Evolutionary conservation across 2,113 vertebrate species (phyloP), one percentile per base, ranked within the genome.

Genomic region (Megalops atlanticus): DNA sequence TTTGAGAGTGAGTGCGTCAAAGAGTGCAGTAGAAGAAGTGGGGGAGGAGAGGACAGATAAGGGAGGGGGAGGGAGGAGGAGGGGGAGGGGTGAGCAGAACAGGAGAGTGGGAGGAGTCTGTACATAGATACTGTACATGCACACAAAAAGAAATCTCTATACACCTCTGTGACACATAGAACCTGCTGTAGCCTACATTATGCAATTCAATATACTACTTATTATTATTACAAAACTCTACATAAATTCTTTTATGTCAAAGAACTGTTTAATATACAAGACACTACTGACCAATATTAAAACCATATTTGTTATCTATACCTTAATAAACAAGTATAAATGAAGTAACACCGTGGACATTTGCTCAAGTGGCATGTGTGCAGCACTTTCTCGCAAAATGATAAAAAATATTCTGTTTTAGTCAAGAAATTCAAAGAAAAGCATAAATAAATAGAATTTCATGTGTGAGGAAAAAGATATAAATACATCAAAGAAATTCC

Each of bases 61-160:
- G 24, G 14, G 38, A 49, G 24, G 18, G 77, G 45, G 49, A 24
- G 76, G 10, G 40, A 10, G 2, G 31, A 16, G 21, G 69, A 74
- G 75, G 27, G 52, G 80, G 71, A 75, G 49, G 49, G 49, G 47
- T 80, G 27, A 1, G n/a, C 38, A 52, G 35, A 72, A 71, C 18
- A 54, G 16, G n/a, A 52, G 52, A 38, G 73, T 45, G 40, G 73
- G 80, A 47, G 80, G 80, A 76, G 74, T 76, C 54, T 76, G 49
- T 39, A 21, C 39, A 52, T 43, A 72, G 58, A 43, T 39, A 52
- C 45, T 36, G 79, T 18, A 79, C 43, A 80, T 80, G 21, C 35
- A n/a, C n/a, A n/a, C n/a, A n/a, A n/a, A n/a, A n/a, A n/a, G 94
- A 10, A 95, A 31, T 91, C 84, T 95, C 94, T 84, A 94, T 95